phyloP scores from a whole-genome alignment of 2,797 vertebrate genomes.

The Syndactyla subalaris region DNA sequence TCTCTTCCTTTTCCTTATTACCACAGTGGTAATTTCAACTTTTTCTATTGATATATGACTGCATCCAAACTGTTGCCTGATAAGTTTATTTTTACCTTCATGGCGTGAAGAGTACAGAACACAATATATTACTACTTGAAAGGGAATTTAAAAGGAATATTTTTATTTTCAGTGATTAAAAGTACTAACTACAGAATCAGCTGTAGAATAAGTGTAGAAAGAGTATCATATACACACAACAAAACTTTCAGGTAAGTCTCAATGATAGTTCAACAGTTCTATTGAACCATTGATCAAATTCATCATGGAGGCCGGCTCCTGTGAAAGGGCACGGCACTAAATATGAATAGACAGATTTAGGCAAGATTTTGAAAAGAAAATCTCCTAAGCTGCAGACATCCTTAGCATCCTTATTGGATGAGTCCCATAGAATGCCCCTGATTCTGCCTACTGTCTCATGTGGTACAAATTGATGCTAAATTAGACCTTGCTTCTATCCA shows the following conservation, averaged over 20 bases:
- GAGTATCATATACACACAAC: fast-evolving
- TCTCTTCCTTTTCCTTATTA: not conserved
- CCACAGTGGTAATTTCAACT: not conserved
- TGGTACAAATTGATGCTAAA: not conserved
- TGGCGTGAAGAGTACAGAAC: not conserved
- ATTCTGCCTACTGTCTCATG: not conserved
- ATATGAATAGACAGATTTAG: not conserved
- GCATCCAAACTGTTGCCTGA: not conserved
- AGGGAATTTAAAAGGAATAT: not conserved
- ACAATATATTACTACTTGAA: not conserved
- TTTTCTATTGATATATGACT: not conserved
- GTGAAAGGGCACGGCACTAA: not conserved
- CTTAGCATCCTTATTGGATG: not conserved
- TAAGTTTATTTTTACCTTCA: not conserved
- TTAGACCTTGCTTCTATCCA: not conserved
- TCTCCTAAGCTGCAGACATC: not conserved
- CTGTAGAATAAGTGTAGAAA: not conserved
- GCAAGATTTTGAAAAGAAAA: not conserved
- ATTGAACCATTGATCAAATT: not conserved
- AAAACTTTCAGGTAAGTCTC: not conserved
- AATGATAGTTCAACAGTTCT: not conserved
- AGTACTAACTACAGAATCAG: not conserved
- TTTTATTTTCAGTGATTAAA: not conserved
- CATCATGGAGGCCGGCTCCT: not conserved
- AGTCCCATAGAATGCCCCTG: not conserved